Percentiles rank a stretch among this genome's conserved stretches.
phyloP scores from a whole-genome alignment of 64 coral and sea anemone genomes.

The Montipora foliosa region DNA sequence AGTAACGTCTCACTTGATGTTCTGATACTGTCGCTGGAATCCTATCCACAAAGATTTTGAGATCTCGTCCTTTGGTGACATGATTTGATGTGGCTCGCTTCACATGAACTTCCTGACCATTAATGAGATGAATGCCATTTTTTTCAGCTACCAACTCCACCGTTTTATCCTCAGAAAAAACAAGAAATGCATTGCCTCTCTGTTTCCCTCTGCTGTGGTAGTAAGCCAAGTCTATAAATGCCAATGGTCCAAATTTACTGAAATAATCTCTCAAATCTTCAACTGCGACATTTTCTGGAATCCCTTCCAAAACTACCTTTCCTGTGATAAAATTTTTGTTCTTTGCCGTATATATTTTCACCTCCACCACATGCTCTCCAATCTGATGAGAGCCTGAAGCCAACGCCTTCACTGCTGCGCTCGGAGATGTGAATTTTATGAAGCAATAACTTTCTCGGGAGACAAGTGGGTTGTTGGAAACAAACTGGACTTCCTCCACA shows the following conservation, averaged over 20 bases:
- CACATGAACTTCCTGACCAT: slow-evolving; percentile 45
- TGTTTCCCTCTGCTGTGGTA: neutral
- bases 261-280: slow-evolving; percentile 60
- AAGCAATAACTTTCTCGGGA: slow-evolving; percentile 53
- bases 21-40: slow-evolving; percentile 45
- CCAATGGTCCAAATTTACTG: slow-evolving; percentile 36
- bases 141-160: slow-evolving; percentile 13
- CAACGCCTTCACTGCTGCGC: slow-evolving; percentile 27
- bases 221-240: slow-evolving; percentile 52
- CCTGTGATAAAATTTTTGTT: slow-evolving; percentile 29
- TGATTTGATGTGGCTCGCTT: slow-evolving; percentile 28
- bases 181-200: slow-evolving; percentile 44
- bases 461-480: slow-evolving; percentile 1
- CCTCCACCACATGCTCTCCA: neutral
- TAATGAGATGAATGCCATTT: slow-evolving; percentile 15
- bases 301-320: slow-evolving; percentile 27
- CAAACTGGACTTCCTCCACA: slow-evolving; percentile 30
- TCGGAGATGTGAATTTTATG: slow-evolving; percentile 49
- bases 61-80: slow-evolving; percentile 9
- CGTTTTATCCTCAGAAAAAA: slow-evolving; percentile 25
- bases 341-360: slow-evolving; percentile 54
- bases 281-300: slow-evolving; percentile 49
- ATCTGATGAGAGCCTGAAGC: neutral
- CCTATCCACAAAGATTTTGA: slow-evolving; percentile 66
- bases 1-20: neutral